phyloP scores from a whole-genome alignment of 2,888 invertebrate genomes.

The Nudaria mundana region DNA sequence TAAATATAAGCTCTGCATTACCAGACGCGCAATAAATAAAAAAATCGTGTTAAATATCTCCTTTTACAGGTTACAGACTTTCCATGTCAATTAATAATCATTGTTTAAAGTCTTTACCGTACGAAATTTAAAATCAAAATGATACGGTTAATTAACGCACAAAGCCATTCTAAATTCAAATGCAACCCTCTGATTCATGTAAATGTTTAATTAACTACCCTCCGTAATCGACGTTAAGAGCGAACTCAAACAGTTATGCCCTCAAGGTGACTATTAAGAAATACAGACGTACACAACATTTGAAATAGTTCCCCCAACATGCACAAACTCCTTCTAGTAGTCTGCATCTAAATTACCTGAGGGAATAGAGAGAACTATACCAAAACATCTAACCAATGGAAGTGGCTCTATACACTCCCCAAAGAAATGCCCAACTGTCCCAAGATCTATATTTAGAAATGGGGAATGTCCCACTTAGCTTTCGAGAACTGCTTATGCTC shows the following conservation, averaged over 20 bases:
- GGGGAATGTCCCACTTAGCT: no score
- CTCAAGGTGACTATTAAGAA: constrained; percentile 66
- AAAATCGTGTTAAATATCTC: no score
- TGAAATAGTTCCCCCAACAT: constrained; percentile 61
- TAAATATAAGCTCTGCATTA: no score
- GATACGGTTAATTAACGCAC: constrained; percentile 32
- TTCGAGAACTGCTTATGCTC: no score
- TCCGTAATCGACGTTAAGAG: constrained; percentile 17
- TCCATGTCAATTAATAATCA: no score
- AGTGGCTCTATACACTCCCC: constrained; percentile 14
- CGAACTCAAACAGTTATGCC: constrained; percentile 30
- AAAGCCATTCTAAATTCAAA: constrained; percentile 25
- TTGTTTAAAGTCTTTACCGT: no score
- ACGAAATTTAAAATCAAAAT: no score
- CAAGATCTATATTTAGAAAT: no score
- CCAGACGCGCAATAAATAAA: no score
- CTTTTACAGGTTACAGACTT: no score
- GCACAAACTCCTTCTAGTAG: constrained; percentile 64
- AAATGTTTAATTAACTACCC: constrained; percentile 40
- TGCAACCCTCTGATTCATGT: constrained; percentile 26
- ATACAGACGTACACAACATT: constrained; percentile 54
- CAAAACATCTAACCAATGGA: constrained; percentile 21
- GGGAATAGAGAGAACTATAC: constrained; percentile 40
- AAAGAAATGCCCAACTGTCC: no score
- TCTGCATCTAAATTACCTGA: constrained; percentile 69